These are phyloP conservation scores for Acrocera orbiculus DNA, from an alignment of 2,888 invertebrate species.

Conservation along the genomic window DNA sequence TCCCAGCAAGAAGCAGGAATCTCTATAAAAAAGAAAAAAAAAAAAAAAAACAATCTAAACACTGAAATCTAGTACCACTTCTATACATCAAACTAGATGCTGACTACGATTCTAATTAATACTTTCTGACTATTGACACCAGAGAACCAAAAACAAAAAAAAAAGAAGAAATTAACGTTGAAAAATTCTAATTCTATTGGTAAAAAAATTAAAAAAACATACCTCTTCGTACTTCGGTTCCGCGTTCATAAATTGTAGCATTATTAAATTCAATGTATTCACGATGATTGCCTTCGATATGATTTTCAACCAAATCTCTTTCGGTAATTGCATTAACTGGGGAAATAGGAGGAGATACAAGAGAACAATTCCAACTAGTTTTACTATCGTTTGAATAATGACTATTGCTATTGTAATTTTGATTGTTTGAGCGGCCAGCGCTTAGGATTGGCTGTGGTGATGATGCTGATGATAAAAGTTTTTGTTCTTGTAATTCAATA, in stretches of 20 bases:
- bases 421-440: conserved; percentile 3
- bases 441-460: conserved; percentile 8
- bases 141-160: too few species aligned
- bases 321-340: conserved; percentile 4
- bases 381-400: neutral
- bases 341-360: conserved; percentile 3
- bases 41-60: too few species aligned
- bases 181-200: too few species aligned
- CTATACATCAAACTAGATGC: too few species aligned
- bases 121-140: too few species aligned
- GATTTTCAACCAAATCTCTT: conserved; percentile 2
- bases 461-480: conserved; percentile 11
- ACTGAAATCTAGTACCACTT: too few species aligned
- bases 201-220: conserved; percentile 2
- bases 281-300: conserved; percentile 2
- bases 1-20: too few species aligned
- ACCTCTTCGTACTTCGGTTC: conserved; percentile 6
- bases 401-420: conserved; percentile 5
- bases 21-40: too few species aligned
- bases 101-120: too few species aligned
- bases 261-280: conserved; percentile 1
- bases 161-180: too few species aligned
- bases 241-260: conserved; percentile 1
- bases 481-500: conserved; percentile 26
- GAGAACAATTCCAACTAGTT: too few species aligned